A percentile compares a stretch with the other conserved stretches of the same genome.
These are phyloP conservation scores for Seison nebaliae DNA, from an alignment of 1,140 invertebrate species.

Conservation along the genomic window DNA sequence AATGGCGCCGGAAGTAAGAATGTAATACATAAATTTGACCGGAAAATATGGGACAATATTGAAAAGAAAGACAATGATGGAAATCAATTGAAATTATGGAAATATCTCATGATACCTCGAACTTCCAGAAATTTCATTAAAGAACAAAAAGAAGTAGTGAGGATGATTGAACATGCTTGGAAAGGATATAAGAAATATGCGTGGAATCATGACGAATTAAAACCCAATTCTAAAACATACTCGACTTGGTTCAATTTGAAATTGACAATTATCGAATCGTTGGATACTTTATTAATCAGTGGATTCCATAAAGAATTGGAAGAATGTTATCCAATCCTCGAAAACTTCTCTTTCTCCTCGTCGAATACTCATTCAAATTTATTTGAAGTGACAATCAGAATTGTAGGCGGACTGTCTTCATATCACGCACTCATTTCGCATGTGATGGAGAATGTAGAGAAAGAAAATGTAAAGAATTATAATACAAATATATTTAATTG, in stretches of 20 bases:
- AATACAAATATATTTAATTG: too few species aligned
- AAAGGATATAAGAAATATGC: slow-evolving; percentile 73
- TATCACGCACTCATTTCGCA: too few species aligned
- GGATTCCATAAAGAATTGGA: slow-evolving; percentile 70
- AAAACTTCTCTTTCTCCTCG: slow-evolving; percentile 49
- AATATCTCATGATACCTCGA: too few species aligned
- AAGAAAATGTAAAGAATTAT: slow-evolving; percentile 20
- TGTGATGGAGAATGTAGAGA: too few species aligned
- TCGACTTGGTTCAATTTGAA: slow-evolving; percentile 48
- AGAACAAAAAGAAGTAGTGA: slow-evolving; percentile 8
- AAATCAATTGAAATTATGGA: too few species aligned
- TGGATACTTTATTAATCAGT: slow-evolving; percentile 93
- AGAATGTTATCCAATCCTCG: slow-evolving; percentile 68
- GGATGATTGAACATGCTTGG: slow-evolving; percentile 41
- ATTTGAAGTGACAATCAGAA: slow-evolving; percentile 91
- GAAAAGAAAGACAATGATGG: too few species aligned
- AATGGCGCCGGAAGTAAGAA: too few species aligned
- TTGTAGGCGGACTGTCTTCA: slow-evolving; percentile 69
- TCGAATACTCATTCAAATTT: slow-evolving; percentile 56
- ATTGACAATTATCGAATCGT: slow-evolving; percentile 76
- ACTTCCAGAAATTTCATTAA: too few species aligned
- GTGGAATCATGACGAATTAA: slow-evolving; percentile 89
- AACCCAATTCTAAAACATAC: slow-evolving; percentile 46
- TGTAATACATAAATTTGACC: too few species aligned
- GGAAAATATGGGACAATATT: too few species aligned